These are phyloP conservation scores for Beris morrisii DNA, from an alignment of 2,888 invertebrate species.

Conservation along the genomic window DNA sequence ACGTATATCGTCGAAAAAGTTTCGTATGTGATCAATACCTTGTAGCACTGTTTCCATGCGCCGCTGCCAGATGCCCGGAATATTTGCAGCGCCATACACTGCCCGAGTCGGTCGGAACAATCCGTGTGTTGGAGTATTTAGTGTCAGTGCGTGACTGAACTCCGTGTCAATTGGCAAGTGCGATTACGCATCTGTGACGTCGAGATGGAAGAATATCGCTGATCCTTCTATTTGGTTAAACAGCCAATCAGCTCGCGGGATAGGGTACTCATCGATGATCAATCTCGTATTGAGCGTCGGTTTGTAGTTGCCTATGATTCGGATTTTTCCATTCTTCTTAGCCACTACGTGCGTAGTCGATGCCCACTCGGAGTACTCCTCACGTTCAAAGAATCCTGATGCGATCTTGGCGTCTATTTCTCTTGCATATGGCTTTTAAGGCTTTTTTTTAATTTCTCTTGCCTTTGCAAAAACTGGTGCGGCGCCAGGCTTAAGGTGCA, in stretches of 20 bases:
- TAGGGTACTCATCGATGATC: constrained; percentile 35
- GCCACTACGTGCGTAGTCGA: constrained; percentile 34
- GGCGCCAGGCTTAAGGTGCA: background rate
- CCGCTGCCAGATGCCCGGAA: constrained; percentile 35
- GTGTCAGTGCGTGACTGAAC: constrained; percentile 26
- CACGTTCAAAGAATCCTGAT: constrained; percentile 31
- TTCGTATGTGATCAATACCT: background rate
- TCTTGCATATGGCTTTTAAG: background rate
- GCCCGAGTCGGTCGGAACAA: constrained; percentile 36
- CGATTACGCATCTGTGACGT: constrained; percentile 37
- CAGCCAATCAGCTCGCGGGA: constrained; percentile 26
- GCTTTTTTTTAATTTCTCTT: constrained; percentile 16
- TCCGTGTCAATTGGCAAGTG: constrained; percentile 34
- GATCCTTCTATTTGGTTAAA: constrained; percentile 27
- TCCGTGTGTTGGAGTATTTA: constrained; percentile 32
- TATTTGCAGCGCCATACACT: constrained; percentile 35
- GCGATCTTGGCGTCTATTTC: constrained; percentile 24
- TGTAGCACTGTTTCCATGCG: constrained; percentile 43
- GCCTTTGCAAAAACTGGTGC: constrained; percentile 28
- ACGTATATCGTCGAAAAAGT: background rate
- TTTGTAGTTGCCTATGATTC: constrained; percentile 35
- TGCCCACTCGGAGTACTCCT: constrained; percentile 32
- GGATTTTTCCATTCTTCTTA: constrained; percentile 33
- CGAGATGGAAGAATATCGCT: constrained; percentile 33
- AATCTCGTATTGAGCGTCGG: constrained; percentile 34